phyloP scores from a whole-genome alignment of 2,888 invertebrate genomes.

The Lottia gigantea region DNA sequence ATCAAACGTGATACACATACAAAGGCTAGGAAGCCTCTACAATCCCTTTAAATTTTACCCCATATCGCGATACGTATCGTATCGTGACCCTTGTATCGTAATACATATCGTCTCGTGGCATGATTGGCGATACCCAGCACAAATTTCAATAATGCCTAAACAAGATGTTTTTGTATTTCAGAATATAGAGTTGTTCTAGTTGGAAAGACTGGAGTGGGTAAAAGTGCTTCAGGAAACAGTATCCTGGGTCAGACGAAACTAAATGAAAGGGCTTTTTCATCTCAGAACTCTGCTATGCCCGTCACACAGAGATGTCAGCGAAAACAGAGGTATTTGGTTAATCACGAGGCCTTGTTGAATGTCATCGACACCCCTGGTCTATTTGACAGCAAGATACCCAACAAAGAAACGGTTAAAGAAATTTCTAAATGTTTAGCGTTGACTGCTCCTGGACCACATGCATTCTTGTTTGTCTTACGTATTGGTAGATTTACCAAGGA shows the following conservation, averaged over 20 bases:
- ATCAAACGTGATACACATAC: no score
- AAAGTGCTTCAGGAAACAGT: slow-evolving; percentile 14
- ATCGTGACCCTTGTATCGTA: no score
- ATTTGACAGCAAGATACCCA: no score
- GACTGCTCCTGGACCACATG: slow-evolving; percentile 20
- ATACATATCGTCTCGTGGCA: no score
- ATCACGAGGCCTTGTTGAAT: neutral
- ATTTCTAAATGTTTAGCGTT: slow-evolving; percentile 15
- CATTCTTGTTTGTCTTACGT: slow-evolving; percentile 13
- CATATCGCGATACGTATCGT: neutral
- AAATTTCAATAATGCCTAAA: no score
- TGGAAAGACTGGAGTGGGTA: slow-evolving; percentile 15
- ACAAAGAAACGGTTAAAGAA: slow-evolving; percentile 13
- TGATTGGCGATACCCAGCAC: no score
- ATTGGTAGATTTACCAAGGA: slow-evolving; percentile 17
- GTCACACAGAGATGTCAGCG: slow-evolving; percentile 9
- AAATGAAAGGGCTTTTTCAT: neutral
- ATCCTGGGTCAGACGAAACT: neutral
- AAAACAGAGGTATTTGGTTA: neutral
- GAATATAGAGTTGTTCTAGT: neutral
- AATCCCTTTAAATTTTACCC: no score
- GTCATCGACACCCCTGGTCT: slow-evolving; percentile 17
- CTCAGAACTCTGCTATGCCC: neutral
- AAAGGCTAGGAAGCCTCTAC: no score
- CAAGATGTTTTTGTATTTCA: neutral